phyloP scores from a whole-genome alignment of 1,140 invertebrate species.

The Coptotermes formosanus region DNA sequence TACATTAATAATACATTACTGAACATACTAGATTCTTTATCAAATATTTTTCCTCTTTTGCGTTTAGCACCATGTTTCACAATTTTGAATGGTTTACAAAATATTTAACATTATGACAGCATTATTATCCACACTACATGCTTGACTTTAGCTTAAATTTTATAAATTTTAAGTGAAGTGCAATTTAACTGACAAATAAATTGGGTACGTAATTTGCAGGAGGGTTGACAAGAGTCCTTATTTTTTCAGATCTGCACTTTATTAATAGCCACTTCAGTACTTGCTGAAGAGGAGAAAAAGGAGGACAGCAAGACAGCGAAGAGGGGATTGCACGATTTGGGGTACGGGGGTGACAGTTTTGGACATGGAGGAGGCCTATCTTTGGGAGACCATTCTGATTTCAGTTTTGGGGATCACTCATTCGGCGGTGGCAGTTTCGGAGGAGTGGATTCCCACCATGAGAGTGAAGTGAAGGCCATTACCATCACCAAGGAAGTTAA shows the following conservation, averaged over 20 bases:
- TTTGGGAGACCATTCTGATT: slow-evolving; percentile 4
- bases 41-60: too few relatives aligned
- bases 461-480: not conserved
- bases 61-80: too few relatives aligned
- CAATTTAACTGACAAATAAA: too few relatives aligned
- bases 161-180: too few relatives aligned
- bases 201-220: too few relatives aligned
- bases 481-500: not conserved
- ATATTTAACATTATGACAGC: too few relatives aligned
- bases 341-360: not conserved
- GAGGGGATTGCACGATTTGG: slow-evolving; percentile 27
- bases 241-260: slow-evolving; percentile 18
- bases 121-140: too few relatives aligned
- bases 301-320: slow-evolving; percentile 20
- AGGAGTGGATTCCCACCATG: not conserved
- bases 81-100: too few relatives aligned
- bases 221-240: not conserved
- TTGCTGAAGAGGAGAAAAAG: slow-evolving; percentile 26
- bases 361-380: not conserved
- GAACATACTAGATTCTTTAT: too few relatives aligned
- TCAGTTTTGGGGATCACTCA: slow-evolving; percentile 2
- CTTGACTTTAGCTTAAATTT: too few relatives aligned
- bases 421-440: not conserved
- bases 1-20: too few relatives aligned
- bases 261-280: not conserved